Base-by-base conservation (phyloP, 1,140 invertebrate genomes). In the Wiebesia pumilae region DNA sequence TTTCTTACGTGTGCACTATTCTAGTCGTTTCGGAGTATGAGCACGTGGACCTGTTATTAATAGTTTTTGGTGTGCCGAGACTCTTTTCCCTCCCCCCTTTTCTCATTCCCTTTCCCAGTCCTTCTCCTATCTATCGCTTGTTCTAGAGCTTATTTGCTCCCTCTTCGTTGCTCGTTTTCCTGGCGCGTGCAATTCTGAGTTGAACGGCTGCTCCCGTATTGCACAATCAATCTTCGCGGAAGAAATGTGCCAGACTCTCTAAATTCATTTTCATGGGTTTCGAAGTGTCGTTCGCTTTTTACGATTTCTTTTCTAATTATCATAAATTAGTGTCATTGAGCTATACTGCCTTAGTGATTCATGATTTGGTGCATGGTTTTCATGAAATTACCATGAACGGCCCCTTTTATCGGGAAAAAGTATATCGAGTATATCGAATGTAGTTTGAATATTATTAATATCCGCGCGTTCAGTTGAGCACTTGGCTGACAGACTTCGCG, bases 1-100 rank as follows among this genome's bases (percentile, higher is more conserved):
- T 87, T 88, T 83, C 33, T 84, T 10, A 87, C 77, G 43, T 35
- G 67, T 86, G 88, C 89, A 90, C 90, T 90, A 90, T 90, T 90
- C 89, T 89, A 77, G 90, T 90, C 88, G 83, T 81, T 88, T 88
- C 88, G 81, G 40, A 14, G 43, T 33, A 27, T 7, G 24, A 58
- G 78, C 78, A 85, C 77, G 84, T 85, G 84, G 78, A 62, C 43
- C 35, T 54, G 73, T 80, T 80, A 85, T 80, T 84, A 84, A 84
- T 84, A 84, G 83, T 40, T 65, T 62, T 62, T 62, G 58, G 58
- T 62, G 27, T 24, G 10, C 58, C 35, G n/a, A 27, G 30, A 75
- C 51, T 40, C 38, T 24, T 79, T 19, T 79, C 51, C 38, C 58
- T 62, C 14, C 27, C 38, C 30, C 38, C 40, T 62, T 14, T n/a